Conservation (phyloP, 2,113 vertebrate species). For the Ptyas mucosa region DNA sequence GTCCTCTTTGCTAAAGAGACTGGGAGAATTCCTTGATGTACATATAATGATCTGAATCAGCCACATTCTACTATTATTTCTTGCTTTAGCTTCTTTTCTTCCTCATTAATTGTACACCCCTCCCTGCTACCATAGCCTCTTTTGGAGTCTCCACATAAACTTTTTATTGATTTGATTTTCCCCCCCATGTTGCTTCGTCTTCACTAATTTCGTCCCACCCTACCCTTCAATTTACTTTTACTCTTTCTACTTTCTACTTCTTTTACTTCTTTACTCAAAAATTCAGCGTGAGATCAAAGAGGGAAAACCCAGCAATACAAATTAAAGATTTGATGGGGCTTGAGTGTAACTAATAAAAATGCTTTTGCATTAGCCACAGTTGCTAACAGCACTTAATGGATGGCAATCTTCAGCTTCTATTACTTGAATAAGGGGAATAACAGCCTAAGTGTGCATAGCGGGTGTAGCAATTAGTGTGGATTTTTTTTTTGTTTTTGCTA, state of each 20-base stretch:
- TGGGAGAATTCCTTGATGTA: not conserved
- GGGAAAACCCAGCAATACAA: slow-evolving; percentile 32
- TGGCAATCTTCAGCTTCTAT: slow-evolving; percentile 35
- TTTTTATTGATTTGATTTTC: not conserved
- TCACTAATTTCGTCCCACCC: not conserved
- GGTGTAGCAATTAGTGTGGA: slow-evolving; percentile 7
- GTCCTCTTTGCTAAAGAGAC: not conserved
- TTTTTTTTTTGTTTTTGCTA: slow-evolving; percentile 11
- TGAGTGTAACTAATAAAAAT: slow-evolving; percentile 57
- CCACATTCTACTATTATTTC: not conserved
- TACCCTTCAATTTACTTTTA: slow-evolving; percentile 11
- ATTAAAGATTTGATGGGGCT: slow-evolving; percentile 49
- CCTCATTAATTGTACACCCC: not conserved
- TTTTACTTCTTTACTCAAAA: slow-evolving; percentile 26
- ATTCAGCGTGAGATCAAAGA: slow-evolving; percentile 52
- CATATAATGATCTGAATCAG: not conserved
- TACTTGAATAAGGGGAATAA: slow-evolving; percentile 28
- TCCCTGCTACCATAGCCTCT: rapidly evolving
- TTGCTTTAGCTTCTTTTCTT: not conserved
- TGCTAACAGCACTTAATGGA: slow-evolving; percentile 46
- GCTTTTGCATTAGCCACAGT: slow-evolving; percentile 50
- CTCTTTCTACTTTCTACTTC: not conserved
- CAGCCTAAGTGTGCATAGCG: not conserved
- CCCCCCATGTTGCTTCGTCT: not conserved
- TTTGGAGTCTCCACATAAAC: not conserved